Conservation (phyloP, 35 echinoderm and acorn worm genomes). For the Eucidaris tribuloides region DNA sequence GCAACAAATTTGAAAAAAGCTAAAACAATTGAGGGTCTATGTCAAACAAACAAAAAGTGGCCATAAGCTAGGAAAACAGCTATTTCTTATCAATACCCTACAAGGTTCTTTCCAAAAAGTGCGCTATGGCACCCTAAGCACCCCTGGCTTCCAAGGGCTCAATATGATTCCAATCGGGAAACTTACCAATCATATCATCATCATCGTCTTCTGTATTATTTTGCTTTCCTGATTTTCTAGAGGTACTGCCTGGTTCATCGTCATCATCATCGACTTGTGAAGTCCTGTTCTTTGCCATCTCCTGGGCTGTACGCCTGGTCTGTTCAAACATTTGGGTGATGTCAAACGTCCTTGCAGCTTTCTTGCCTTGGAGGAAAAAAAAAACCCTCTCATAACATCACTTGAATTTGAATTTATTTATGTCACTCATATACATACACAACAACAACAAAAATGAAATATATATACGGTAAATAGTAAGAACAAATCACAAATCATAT, state of each 20-base stretch:
- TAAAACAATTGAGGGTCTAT: background rate
- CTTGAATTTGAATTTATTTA: background rate
- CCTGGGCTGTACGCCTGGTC: conserved; percentile 71
- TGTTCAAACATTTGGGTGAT: conserved; percentile 81
- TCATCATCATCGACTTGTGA: background rate
- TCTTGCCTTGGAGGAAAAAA: conserved; percentile 61
- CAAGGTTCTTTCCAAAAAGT: background rate
- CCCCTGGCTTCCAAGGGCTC: background rate
- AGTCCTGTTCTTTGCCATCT: conserved; percentile 4
- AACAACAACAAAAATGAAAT: background rate
- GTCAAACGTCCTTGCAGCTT: conserved; percentile 93
- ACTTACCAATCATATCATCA: conserved; percentile 60
- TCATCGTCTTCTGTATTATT: conserved; percentile 68
- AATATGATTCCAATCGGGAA: background rate
- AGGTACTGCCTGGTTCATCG: background rate
- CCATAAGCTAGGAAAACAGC: background rate
- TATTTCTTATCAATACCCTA: background rate
- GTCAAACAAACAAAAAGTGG: background rate
- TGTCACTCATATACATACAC: background rate
- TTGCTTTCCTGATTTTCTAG: background rate
- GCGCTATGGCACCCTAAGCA: background rate
- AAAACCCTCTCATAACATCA: background rate
- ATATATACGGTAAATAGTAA: background rate
- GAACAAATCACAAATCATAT: background rate
- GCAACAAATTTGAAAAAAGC: background rate